Evolutionary conservation across 2,888 invertebrate species (phyloP), one percentile per base, ranked within the genome.

Genomic region (Ferrisia virgata): DNA sequence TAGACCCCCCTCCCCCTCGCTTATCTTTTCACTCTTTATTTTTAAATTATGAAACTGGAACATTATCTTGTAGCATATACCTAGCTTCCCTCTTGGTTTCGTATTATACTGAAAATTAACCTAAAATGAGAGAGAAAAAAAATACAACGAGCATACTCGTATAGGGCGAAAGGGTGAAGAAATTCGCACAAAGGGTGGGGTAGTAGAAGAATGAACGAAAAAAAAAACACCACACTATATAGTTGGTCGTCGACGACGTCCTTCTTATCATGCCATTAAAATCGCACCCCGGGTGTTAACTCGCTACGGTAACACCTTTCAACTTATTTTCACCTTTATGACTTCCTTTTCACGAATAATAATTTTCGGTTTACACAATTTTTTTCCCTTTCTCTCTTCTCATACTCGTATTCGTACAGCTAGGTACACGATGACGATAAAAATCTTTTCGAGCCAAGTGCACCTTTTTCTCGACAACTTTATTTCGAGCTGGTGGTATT

Each of bases 281-380:
- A 64, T 64, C 58, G 25, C 28, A 64, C 47, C 47, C 47, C 47
- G 47, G 58, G 58, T 64, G 58, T 64, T 28, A 28, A 64, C 28
- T 28, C 58, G 58, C 58, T 64, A 28, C 58, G 58, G 72, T 72
- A 72, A 72, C 72, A 72, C 72, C 72, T 36, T 72, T 72, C 33
- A 31, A 72, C 72, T 72, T 36, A 72, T 72, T 64, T 72, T 36
- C 72, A 72, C 72, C 72, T 72, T 72, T 72, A 72, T 33, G 72
- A 72, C 72, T 72, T 72, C 72, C 72, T 72, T 72, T 72, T 72
- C 72, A 72, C 72, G 72, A 72, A 72, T 72, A 72, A 72, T 47
- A 47, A 47, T 47, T 47, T 47, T 47, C 47, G 47, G 47, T 47
- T 47, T 47, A 47, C 47, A 47, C 18, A 47, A 47, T 47, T 47